Evolutionary conservation across 1,140 invertebrate species (phyloP), one percentile per base, ranked within the genome.

Genomic region (Acromyrmex heyeri): DNA sequence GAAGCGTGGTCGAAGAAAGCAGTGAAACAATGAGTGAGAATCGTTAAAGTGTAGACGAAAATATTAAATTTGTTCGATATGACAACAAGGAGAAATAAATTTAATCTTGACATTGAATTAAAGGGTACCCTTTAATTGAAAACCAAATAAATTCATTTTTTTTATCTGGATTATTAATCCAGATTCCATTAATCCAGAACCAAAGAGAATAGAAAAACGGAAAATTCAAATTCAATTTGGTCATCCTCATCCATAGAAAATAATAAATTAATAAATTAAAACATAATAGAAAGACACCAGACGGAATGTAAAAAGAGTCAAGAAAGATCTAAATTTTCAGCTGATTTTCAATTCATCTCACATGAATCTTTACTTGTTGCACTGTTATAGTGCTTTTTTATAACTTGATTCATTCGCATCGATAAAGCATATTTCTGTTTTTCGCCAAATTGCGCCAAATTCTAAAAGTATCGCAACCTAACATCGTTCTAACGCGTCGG

Each of bases 1-100:
- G 78, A 70, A 81, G 78, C 53, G 30, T 70, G 16, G 34, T 70
- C 50, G 64, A 59, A 81, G 78, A 34, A 70, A 38, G n/a, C 79
- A 18, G 14, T 18, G 57, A 83, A 61, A 83, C 24, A 61, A 81
- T 70, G 50, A 64, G 14, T 24, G 10, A 24, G 50, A 38, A 57
- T 57, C n/a, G 30, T 59, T 81, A 67, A 27, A 55, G n/a, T 3
- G 53, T 59, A 7, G 16, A 30, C 2, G 30, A 53, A 70, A 70
- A 59, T 82, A 72, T 72, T 34, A 7, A 57, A 69, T 27, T 38
- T 24, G 10, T 67, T 38, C 5, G 8, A 2, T 16, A 24, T 14
- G 1, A 18, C 21, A 0, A 27, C 10, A 3, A 38, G 12, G 6
- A 1, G 2, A 44, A 57, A 59, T 21, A n/a, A 72, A 48, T 50